Evolutionary conservation across 2,888 invertebrate species (phyloP).

Genomic region (Melipona beecheii): DNA sequence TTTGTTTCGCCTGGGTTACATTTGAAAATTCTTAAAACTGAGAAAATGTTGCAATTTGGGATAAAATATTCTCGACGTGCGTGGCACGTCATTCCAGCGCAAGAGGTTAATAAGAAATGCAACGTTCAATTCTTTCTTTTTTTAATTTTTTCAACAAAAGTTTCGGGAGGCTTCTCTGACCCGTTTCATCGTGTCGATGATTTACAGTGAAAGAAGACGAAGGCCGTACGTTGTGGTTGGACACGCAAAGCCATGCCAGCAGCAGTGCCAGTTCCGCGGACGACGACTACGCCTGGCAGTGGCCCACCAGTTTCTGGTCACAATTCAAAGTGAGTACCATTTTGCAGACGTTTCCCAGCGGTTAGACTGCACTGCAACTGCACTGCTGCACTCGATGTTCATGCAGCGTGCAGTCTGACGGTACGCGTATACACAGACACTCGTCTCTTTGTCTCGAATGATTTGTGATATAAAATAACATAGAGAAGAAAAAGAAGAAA

Average conservation of each 20-base stretch:
- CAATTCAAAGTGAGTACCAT: constrained; percentile 87
- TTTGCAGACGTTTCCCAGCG: constrained; percentile 23
- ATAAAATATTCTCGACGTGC: too few relatives aligned
- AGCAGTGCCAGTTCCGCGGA: constrained; percentile 88
- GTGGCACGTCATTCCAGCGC: too few relatives aligned
- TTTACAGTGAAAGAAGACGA: constrained; percentile 86
- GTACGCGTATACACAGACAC: background rate
- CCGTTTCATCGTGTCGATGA: constrained; percentile 22
- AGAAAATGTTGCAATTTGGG: too few relatives aligned
- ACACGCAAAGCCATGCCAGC: constrained; percentile 89
- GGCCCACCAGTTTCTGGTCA: constrained; percentile 92
- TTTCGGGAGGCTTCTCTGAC: background rate
- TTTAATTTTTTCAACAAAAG: background rate
- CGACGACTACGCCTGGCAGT: constrained; percentile 88
- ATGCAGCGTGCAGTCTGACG: background rate
- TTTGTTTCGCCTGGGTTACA: too few relatives aligned
- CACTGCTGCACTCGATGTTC: background rate
- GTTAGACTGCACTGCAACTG: background rate
- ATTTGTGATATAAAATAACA: background rate
- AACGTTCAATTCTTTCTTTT: background rate
- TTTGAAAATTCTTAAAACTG: too few relatives aligned
- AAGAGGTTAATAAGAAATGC: too few relatives aligned
- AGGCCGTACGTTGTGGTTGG: constrained; percentile 88
- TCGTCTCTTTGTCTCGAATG: background rate
- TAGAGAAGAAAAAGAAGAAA: background rate